Conservation (phyloP, 2,797 vertebrate genomes). For the Sebastes cheni region DNA sequence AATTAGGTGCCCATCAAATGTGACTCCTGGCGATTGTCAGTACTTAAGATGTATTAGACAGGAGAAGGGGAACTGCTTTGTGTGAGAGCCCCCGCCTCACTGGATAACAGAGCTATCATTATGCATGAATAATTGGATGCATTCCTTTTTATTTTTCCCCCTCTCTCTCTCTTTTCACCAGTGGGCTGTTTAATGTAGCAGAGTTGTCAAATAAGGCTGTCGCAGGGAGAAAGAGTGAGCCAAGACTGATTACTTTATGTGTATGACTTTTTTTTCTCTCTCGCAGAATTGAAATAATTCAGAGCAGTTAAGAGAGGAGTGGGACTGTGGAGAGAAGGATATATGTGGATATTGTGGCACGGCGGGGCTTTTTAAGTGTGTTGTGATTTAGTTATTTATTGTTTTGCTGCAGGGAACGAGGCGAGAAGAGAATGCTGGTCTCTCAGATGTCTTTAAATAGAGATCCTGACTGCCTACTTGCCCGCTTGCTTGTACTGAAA, state of each 20-base stretch:
- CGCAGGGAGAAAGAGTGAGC: conserved; percentile 49
- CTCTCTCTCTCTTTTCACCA: conserved; percentile 51
- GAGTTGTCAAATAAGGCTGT: conserved; percentile 70
- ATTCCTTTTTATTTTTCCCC: conserved; percentile 46
- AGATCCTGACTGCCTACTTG: conserved; percentile 56
- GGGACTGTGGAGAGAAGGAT: conserved; percentile 52
- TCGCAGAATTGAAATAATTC: conserved; percentile 71
- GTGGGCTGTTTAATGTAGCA: conserved; percentile 68
- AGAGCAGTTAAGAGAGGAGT: conserved; percentile 60
- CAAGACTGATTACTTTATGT: conserved; percentile 70
- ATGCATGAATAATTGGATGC: conserved; percentile 79
- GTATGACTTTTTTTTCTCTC: conserved; percentile 50
- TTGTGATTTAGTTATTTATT: conserved; percentile 78
- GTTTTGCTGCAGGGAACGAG: conserved; percentile 64
- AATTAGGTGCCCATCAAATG: conserved; percentile 72
- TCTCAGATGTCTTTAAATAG: conserved; percentile 75
- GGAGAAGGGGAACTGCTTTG: conserved; percentile 68
- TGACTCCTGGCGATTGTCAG: conserved; percentile 71
- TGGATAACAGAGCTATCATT: conserved; percentile 74
- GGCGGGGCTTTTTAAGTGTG: conserved; percentile 69
- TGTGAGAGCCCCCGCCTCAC: conserved; percentile 56
- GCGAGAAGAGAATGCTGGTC: conserved; percentile 55
- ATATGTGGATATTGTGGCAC: conserved; percentile 60
- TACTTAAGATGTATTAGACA: conserved; percentile 73
- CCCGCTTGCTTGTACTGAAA: conserved; percentile 54